Evolutionary conservation across 2,113 vertebrate species (phyloP).

Genomic region (Stegostoma tigrinum): DNA sequence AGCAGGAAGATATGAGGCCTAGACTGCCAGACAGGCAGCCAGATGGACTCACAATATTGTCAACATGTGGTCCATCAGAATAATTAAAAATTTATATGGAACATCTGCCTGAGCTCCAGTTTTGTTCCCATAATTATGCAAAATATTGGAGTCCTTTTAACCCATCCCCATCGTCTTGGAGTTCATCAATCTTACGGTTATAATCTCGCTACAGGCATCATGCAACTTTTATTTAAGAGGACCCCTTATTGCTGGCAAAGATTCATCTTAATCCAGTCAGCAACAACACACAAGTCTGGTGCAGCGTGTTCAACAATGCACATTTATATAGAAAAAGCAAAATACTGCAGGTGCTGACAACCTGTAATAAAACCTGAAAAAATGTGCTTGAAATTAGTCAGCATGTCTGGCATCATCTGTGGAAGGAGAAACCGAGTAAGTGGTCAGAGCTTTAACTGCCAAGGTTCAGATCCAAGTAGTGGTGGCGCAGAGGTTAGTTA

Average conservation of each 20-base stretch:
- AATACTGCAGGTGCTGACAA: background rate
- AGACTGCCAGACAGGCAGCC: conserved; percentile 19
- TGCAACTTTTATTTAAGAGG: background rate
- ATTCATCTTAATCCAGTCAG: background rate
- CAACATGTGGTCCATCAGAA: conserved; percentile 16
- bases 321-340: background rate
- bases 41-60: conserved; percentile 35
- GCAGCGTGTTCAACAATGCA: background rate
- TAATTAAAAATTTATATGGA: conserved; percentile 33
- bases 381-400: background rate
- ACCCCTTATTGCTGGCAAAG: background rate
- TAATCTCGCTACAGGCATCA: background rate
- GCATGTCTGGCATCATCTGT: background rate
- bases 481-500: background rate
- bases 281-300: background rate
- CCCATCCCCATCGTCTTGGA: background rate
- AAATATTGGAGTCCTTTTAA: conserved; percentile 27
- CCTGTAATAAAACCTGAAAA: background rate
- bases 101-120: conserved; percentile 18
- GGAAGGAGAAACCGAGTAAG: background rate
- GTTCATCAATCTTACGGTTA: background rate
- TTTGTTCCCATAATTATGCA: conserved; percentile 30
- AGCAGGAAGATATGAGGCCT: background rate
- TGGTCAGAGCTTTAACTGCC: background rate
- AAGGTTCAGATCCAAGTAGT: background rate